Conservation (phyloP, 2,888 invertebrate genomes). For the Lysandra coridon region DNA sequence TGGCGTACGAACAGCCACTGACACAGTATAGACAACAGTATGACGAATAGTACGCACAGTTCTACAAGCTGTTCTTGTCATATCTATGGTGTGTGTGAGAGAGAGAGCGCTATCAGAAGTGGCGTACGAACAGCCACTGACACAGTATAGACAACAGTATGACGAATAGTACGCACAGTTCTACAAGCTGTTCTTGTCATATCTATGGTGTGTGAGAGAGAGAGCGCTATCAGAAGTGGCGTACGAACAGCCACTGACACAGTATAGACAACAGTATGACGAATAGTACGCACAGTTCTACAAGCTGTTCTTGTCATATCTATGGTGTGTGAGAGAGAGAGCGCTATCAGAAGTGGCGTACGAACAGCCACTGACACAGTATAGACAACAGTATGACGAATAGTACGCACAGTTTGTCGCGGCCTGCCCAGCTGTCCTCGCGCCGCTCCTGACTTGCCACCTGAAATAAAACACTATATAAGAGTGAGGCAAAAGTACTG, state of each 20-base stretch:
- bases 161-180: no score
- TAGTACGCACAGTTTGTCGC: constrained; percentile 50
- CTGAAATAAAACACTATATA: constrained; percentile 42
- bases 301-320: neutral
- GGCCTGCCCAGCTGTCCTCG: constrained; percentile 36
- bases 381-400: constrained; percentile 39
- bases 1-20: neutral
- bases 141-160: no score
- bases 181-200: neutral
- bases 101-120: no score
- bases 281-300: constrained; percentile 50
- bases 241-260: constrained; percentile 23
- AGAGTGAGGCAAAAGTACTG: no score
- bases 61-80: constrained; percentile 12
- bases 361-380: constrained; percentile 28
- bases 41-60: constrained; percentile 49
- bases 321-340: neutral
- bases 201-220: neutral
- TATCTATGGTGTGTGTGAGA: no score
- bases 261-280: constrained; percentile 38
- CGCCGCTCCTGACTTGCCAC: constrained; percentile 38
- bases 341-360: neutral
- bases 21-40: constrained; percentile 37
- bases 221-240: neutral
- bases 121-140: no score